Conservation (phyloP, 2,113 vertebrate genomes). For the Sceloporus undulatus region DNA sequence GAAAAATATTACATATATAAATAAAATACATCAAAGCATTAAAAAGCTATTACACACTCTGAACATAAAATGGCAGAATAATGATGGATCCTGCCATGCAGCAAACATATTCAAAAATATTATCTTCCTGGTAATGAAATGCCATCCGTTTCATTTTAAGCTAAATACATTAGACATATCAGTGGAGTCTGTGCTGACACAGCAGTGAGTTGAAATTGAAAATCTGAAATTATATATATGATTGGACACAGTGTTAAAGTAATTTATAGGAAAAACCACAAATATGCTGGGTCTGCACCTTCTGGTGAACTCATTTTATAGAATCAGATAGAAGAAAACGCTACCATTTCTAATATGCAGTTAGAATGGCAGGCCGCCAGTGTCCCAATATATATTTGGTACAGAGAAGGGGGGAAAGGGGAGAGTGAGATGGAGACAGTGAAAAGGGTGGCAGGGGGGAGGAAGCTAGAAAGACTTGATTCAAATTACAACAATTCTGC, state of each 20-base stretch:
- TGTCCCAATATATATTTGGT: constrained; percentile 77
- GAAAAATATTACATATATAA: constrained; percentile 86
- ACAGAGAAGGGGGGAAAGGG: constrained; percentile 59
- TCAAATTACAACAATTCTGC: constrained; percentile 86
- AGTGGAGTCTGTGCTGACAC: constrained; percentile 90
- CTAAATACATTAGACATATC: constrained; percentile 91
- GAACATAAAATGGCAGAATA: constrained; percentile 88
- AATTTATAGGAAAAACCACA: constrained; percentile 90
- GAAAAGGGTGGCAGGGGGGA: constrained; percentile 26
- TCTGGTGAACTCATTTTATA: constrained; percentile 87
- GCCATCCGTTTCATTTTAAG: constrained; percentile 90
- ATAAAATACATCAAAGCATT: constrained; percentile 87
- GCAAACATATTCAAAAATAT: constrained; percentile 93
- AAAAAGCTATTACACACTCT: constrained; percentile 86
- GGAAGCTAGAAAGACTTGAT: constrained; percentile 72
- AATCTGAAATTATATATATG: constrained; percentile 93
- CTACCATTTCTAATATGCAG: constrained; percentile 87
- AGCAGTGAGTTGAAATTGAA: constrained; percentile 91
- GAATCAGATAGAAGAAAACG: constrained; percentile 89
- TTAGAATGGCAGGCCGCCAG: constrained; percentile 85
- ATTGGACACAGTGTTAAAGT: constrained; percentile 92
- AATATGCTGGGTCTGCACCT: constrained; percentile 91
- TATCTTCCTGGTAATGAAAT: constrained; percentile 91
- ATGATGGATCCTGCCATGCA: constrained; percentile 86
- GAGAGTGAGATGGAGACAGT: constrained; percentile 55